A percentile compares a stretch with the other conserved stretches of the same genome.
Evolutionary conservation across 2,797 vertebrate genomes (phyloP).

Genomic region (Xenentodon cancila): DNA sequence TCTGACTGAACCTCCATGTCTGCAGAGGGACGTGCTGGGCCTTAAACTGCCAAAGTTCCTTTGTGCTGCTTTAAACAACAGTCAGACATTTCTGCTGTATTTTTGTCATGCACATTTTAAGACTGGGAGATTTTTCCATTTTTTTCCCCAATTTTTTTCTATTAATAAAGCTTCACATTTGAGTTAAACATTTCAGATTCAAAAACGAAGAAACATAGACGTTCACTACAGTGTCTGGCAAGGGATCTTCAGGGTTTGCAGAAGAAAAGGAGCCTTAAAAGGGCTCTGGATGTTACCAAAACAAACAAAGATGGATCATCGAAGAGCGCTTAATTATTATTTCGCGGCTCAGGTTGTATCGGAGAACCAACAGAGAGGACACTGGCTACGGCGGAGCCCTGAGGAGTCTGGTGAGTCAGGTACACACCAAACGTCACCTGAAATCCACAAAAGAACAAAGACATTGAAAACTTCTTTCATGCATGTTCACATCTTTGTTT

Average conservation of each 20-base stretch:
- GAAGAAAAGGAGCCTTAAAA: background rate
- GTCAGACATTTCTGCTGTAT: no score
- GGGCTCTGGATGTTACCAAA: slow-evolving; percentile 7
- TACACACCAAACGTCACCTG: slow-evolving; percentile 84
- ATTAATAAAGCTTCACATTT: background rate
- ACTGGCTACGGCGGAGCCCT: slow-evolving; percentile 18
- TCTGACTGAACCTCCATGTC: no score
- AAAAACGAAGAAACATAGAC: background rate
- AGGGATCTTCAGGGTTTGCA: background rate
- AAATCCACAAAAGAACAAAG: slow-evolving; percentile 20
- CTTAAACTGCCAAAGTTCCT: no score
- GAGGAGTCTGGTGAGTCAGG: slow-evolving; percentile 63
- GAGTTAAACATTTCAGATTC: background rate
- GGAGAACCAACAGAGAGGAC: slow-evolving; percentile 59
- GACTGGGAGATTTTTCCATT: no score
- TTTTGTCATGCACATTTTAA: no score
- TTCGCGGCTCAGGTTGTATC: slow-evolving; percentile 31
- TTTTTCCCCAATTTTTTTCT: background rate
- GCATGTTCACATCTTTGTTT: background rate
- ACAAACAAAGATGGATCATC: slow-evolving; percentile 32
- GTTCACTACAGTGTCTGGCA: no score
- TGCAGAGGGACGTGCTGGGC: no score
- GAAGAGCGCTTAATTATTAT: slow-evolving; percentile 27
- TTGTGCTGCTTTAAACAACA: no score
- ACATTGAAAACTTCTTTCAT: slow-evolving; percentile 7